Evolutionary conservation across 2,797 vertebrate species (phyloP).

Genomic region (Hephaestus fuliginosus): DNA sequence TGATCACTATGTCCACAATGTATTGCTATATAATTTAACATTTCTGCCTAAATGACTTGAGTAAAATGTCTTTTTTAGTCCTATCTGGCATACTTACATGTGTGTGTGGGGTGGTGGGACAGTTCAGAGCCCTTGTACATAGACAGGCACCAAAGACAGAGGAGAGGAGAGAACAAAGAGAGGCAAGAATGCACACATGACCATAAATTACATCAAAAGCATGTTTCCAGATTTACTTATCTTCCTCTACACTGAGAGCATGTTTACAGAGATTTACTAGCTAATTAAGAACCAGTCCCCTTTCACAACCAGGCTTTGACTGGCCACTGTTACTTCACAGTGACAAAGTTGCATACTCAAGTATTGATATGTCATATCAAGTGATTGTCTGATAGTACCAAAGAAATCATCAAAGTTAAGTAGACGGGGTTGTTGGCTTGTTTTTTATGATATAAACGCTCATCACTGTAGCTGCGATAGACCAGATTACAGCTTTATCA

Average conservation of each 20-base stretch:
- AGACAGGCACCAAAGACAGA: too few species aligned
- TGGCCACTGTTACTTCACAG: background rate
- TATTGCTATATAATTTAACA: too few species aligned
- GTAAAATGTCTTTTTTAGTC: too few species aligned
- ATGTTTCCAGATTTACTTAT: background rate
- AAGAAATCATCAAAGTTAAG: background rate
- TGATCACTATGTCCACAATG: too few species aligned
- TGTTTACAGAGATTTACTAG: too few species aligned
- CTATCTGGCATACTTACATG: too few species aligned
- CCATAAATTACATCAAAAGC: background rate
- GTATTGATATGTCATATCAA: background rate
- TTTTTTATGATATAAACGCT: background rate
- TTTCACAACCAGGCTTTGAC: background rate
- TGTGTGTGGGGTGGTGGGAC: too few species aligned
- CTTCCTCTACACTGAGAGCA: background rate
- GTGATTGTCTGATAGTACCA: background rate
- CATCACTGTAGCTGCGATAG: conserved; percentile 1
- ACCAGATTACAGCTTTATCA: conserved; percentile 8
- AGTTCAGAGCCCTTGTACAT: too few species aligned
- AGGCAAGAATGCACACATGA: background rate
- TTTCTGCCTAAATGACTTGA: too few species aligned
- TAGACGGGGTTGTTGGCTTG: background rate
- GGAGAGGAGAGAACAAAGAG: too few species aligned
- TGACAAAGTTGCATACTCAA: background rate
- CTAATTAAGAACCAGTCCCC: background rate